These are phyloP conservation scores for Dilophus febrilis DNA, from an alignment of 2,888 invertebrate genomes.

Conservation along the genomic window DNA sequence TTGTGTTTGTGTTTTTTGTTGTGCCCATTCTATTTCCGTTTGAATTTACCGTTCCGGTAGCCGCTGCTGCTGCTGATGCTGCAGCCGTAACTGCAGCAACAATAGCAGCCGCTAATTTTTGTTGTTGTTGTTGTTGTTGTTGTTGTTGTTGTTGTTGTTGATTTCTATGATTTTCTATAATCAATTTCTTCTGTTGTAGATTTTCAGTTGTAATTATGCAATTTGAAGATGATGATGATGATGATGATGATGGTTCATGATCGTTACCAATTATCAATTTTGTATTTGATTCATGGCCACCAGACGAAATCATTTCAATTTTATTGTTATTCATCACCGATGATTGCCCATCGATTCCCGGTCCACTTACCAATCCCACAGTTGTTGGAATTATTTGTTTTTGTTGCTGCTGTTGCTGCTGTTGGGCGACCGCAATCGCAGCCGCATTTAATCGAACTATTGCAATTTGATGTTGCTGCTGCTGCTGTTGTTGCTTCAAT, in stretches of 20 bases:
- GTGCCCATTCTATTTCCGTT: neutral
- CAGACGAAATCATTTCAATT: no score
- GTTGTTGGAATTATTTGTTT: conserved; percentile 9
- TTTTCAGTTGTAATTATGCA: conserved; percentile 2
- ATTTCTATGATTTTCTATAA: conserved; percentile 8
- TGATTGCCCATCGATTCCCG: no score
- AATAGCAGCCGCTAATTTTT: conserved; percentile 8
- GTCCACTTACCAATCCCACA: no score
- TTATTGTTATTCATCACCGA: no score
- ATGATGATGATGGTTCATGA: conserved; percentile 16
- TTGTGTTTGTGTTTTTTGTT: conserved; percentile 10
- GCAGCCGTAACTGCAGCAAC: conserved; percentile 17
- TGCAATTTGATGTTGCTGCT: conserved; percentile 9
- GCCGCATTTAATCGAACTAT: no score
- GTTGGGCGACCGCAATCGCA: conserved; percentile 12
- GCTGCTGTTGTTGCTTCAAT: conserved; percentile 11
- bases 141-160: conserved; percentile 15
- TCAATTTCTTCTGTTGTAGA: neutral
- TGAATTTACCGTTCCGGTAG: conserved; percentile 6
- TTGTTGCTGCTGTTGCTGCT: conserved; percentile 9
- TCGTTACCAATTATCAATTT: no score
- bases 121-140: conserved; percentile 7
- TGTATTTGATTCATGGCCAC: no score
- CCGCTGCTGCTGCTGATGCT: conserved; percentile 4
- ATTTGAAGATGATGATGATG: conserved; percentile 16